Percentiles rank a stretch among this genome's conserved stretches.
These are phyloP conservation scores for Ischnura elegans DNA, from an alignment of 2,888 invertebrate species.

Conservation along the genomic window DNA sequence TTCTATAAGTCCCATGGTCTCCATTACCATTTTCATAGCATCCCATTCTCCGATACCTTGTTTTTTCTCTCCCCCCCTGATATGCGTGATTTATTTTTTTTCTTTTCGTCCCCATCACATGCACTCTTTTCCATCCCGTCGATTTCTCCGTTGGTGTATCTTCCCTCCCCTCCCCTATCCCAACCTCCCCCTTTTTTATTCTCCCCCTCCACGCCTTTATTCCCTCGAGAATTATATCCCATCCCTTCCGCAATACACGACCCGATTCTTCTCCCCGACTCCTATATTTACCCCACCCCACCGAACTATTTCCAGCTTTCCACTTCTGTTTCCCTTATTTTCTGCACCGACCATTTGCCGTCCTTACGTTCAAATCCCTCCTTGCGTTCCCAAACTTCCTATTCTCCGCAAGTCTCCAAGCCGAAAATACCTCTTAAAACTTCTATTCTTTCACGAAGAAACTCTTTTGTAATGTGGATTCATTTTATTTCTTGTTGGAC, in stretches of 20 bases:
- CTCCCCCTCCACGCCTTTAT: neutral
- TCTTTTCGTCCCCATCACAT: constrained; percentile 17
- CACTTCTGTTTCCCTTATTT: neutral
- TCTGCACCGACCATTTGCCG: neutral
- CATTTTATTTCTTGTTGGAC: too few relatives aligned
- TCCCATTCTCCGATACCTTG: constrained; percentile 39
- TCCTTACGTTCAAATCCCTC: neutral
- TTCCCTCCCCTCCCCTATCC: neutral
- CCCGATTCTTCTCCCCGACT: neutral
- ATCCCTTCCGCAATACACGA: constrained; percentile 6
- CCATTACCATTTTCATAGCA: constrained; percentile 56
- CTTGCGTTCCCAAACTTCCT: neutral
- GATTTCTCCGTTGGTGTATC: neutral
- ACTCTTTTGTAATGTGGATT: too few relatives aligned
- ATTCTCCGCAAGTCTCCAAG: neutral
- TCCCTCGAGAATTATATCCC: constrained; percentile 6
- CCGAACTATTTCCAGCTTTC: neutral
- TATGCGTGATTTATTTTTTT: constrained; percentile 10
- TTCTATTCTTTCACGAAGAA: too few relatives aligned
- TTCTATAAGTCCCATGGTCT: constrained; percentile 42
- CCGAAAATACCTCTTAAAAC: neutral
- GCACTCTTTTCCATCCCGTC: neutral
- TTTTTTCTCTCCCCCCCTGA: neutral
- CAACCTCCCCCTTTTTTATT: neutral
- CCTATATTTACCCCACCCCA: neutral